Percentiles rank a stretch among this genome's conserved stretches.
These are phyloP conservation scores for Orthosia gothica DNA, from an alignment of 2,888 invertebrate species.

Conservation along the genomic window DNA sequence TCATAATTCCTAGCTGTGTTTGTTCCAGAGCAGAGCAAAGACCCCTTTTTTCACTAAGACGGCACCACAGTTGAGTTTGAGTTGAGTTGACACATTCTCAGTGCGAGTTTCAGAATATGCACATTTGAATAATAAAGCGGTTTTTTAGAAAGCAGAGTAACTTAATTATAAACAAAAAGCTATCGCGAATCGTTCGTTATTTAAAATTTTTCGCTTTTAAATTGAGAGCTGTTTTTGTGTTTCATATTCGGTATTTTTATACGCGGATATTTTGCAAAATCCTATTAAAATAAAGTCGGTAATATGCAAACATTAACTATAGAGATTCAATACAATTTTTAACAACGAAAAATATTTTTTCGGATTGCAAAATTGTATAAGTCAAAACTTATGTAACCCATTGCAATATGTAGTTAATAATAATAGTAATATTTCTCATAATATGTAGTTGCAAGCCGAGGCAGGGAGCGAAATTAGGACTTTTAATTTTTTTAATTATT, in stretches of 20 bases:
- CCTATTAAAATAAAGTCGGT: not conserved
- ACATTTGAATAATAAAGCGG: not conserved
- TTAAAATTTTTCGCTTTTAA: not conserved
- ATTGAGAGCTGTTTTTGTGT: not conserved
- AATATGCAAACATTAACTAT: conserved; percentile 15
- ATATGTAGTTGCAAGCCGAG: not conserved
- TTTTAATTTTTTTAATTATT: too few species aligned
- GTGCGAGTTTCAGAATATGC: not conserved
- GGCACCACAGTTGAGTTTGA: not conserved
- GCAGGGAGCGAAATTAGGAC: not conserved
- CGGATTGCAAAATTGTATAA: not conserved
- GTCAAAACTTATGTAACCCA: too few species aligned
- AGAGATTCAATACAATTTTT: conserved; percentile 1
- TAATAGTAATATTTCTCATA: not conserved
- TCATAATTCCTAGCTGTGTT: not conserved
- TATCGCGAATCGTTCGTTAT: not conserved
- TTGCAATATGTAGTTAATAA: not conserved
- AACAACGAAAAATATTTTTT: not conserved
- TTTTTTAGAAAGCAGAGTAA: too few species aligned
- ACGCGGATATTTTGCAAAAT: not conserved
- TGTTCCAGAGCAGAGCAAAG: too few species aligned
- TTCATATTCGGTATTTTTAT: conserved; percentile 19
- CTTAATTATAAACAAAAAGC: not conserved
- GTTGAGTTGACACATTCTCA: too few species aligned
- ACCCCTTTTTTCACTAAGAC: too few species aligned